These are phyloP conservation scores for Oasisia sp. DNA, from an alignment of 2,888 invertebrate species.

Conservation along the genomic window DNA sequence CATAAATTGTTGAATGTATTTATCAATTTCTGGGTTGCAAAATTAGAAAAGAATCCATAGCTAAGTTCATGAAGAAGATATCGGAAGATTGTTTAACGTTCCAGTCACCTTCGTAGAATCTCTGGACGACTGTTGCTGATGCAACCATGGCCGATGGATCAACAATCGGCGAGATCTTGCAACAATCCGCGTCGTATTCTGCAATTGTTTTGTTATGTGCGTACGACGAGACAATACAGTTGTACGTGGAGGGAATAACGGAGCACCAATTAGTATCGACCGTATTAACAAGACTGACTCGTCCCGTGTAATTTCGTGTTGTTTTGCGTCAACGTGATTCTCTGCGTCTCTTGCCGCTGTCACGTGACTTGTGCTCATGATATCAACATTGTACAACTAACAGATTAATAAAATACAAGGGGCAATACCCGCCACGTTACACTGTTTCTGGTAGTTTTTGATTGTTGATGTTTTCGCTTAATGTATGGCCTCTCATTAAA, in stretches of 20 bases:
- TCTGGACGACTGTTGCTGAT: not conserved
- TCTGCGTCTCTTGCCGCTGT: not conserved
- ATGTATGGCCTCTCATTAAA: too few relatives aligned
- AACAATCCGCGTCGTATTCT: too few relatives aligned
- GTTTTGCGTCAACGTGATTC: not conserved
- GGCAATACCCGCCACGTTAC: not conserved
- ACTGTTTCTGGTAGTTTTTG: not conserved
- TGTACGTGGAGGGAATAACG: not conserved
- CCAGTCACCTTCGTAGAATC: too few relatives aligned
- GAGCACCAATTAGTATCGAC: not conserved
- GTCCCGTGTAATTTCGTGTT: not conserved
- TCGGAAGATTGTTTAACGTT: too few relatives aligned
- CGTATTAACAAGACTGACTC: not conserved
- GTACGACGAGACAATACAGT: not conserved
- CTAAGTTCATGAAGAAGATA: too few relatives aligned
- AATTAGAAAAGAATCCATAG: too few relatives aligned
- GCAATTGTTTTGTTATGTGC: not conserved
- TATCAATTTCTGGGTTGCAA: too few relatives aligned
- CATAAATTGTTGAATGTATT: too few relatives aligned
- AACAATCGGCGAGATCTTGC: not conserved
- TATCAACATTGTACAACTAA: slow-evolving; percentile 9
- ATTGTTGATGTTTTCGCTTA: not conserved
- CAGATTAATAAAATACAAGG: not conserved
- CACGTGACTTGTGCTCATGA: not conserved
- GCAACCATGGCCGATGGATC: not conserved